Percentiles rank a stretch among this genome's conserved stretches.
phyloP scores from a whole-genome alignment of 37 sponge, comb jelly and placozoan species.

The Eunapius fragilis region DNA sequence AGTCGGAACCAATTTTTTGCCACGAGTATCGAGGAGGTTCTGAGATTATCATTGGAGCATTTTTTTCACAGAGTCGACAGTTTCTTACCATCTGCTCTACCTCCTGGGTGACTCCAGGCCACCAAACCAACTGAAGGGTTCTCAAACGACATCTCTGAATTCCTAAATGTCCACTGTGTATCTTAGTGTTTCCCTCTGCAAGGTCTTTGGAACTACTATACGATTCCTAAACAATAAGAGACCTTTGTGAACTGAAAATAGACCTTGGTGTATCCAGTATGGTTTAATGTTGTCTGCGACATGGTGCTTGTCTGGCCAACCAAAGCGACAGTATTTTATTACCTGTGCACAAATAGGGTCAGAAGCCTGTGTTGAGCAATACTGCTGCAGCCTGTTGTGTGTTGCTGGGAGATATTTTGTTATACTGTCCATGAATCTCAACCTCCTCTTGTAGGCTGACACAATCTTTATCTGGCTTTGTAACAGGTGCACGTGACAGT shows the following conservation, averaged over 20 bases:
- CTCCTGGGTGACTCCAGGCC: slow-evolving; percentile 7
- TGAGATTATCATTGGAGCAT: not conserved
- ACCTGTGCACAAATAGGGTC: slow-evolving; percentile 14
- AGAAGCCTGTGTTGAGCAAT: slow-evolving; percentile 6
- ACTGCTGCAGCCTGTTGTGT: slow-evolving; percentile 11
- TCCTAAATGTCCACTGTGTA: slow-evolving; percentile 10
- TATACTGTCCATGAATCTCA: slow-evolving; percentile 14
- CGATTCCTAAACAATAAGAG: slow-evolving; percentile 5
- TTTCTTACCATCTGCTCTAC: not conserved
- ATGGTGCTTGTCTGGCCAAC: slow-evolving; percentile 8
- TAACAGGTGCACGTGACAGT: slow-evolving; percentile 19
- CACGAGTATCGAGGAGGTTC: slow-evolving; percentile 21
- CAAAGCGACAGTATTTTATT: not conserved
- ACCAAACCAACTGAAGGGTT: slow-evolving; percentile 1
- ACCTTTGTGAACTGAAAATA: not conserved
- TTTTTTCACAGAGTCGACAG: not conserved
- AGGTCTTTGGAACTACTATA: slow-evolving; percentile 8
- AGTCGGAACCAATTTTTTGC: slow-evolving; percentile 38
- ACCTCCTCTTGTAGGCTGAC: not conserved
- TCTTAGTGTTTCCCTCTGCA: slow-evolving; percentile 16
- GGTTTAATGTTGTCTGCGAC: not conserved
- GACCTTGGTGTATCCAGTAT: slow-evolving; percentile 3
- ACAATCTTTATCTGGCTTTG: not conserved
- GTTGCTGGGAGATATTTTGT: slow-evolving; percentile 11
- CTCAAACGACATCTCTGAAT: slow-evolving; percentile 7